Evolutionary conservation across 2,797 vertebrate genomes (phyloP), one percentile per base, ranked within the genome.

Genomic region (Perodicticus potto): DNA sequence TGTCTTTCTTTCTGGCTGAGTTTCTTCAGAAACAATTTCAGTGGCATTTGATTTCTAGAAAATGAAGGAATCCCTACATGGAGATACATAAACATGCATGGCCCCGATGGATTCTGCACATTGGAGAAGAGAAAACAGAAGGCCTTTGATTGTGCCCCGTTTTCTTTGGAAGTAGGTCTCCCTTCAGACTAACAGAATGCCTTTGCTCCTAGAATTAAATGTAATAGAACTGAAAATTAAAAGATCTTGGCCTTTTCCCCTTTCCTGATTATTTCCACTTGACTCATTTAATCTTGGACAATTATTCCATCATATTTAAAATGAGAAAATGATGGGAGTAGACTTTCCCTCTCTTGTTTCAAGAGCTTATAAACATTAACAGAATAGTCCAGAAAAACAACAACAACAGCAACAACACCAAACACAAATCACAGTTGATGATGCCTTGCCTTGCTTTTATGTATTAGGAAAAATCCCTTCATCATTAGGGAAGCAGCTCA

Each of bases 241-340:
- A 96, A 80, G 97, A 97, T 97, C 86, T 97, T 96, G 86, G 96
- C 86, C 94, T 27, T 95, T 97, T 94, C 87, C 93, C 86, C 94
- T 72, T 12, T 97, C 96, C 92, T 97, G 93, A 97, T 98, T 98
- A 97, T 85, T 98, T 98, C 94, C 97, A 91, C 89, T 98, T 98
- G 95, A 97, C 91, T 98, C 59, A 72, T 92, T 98, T 98, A 98
- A 97, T 98, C 96, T 97, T 95, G 74, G 49, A 45, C 29, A 82
- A 98, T 98, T 98, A 98, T 96, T 98, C 97, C 96, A 84, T 98
- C 95, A 89, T 97, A 96, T 96, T 84, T 97, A 93, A 97, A 98
- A 97, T 97, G 89, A 97, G 97, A 98, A 98, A 97, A 97, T 97
- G 92, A 96, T 12, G 59, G 77, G 97, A 97, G n/a, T 97, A 96